A percentile compares a stretch with the other conserved stretches of the same genome.
phyloP scores from a whole-genome alignment of 2,888 invertebrate genomes.

The Hirtodrosophila trivittata region DNA sequence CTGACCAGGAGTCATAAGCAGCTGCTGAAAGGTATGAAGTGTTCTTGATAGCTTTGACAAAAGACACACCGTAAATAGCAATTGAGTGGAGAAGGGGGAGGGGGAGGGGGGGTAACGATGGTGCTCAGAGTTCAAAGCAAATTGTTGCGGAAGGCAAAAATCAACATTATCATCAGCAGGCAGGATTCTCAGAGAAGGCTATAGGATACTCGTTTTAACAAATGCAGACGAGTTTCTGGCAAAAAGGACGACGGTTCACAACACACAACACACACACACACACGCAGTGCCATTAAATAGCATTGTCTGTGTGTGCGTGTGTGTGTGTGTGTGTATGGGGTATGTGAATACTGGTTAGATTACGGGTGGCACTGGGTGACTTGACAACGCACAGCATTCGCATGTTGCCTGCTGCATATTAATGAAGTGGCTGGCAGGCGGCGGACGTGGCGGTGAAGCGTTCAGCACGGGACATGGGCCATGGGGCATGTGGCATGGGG shows the following conservation, averaged over 20 bases:
- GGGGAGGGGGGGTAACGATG: neutral
- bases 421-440: conserved; percentile 64
- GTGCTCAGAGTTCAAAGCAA: conserved; percentile 74
- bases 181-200: conserved; percentile 49
- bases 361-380: conserved; percentile 31
- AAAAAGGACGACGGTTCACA: conserved; percentile 29
- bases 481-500: neutral
- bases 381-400: conserved; percentile 58
- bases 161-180: conserved; percentile 75
- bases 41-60: conserved; percentile 49
- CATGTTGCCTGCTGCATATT: conserved; percentile 73
- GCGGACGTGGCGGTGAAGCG: conserved; percentile 3
- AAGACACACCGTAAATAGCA: conserved; percentile 11
- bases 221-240: conserved; percentile 54
- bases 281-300: conserved; percentile 22
- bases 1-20: conserved; percentile 43
- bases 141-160: conserved; percentile 79
- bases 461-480: neutral
- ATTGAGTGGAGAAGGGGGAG: neutral
- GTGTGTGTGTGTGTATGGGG: neutral
- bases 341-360: conserved; percentile 7
- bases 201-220: conserved; percentile 61
- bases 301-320: conserved; percentile 4
- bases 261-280: conserved; percentile 8
- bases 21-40: conserved; percentile 49